A percentile compares a stretch with the other conserved stretches of the same genome.
Evolutionary conservation across 2,113 vertebrate species (phyloP).

Genomic region (Rhizomys pruinosus): DNA sequence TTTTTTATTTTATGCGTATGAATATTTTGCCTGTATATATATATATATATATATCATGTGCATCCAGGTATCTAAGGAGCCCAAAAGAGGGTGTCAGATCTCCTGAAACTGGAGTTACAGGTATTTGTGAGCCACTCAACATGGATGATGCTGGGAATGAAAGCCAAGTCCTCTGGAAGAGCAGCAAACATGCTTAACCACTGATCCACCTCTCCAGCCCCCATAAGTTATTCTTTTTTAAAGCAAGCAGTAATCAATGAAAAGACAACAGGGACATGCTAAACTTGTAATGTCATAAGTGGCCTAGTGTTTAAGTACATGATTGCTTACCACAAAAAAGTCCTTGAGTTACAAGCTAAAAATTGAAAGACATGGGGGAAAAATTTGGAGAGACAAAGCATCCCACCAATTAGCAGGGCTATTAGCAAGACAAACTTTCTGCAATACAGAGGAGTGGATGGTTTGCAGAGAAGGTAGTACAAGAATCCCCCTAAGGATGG

Average conservation of each 20-base stretch:
- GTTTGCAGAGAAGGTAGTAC: not conserved
- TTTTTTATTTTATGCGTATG: too few species aligned
- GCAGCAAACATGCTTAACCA: too few species aligned
- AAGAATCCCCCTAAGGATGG: not conserved
- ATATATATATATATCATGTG: too few species aligned
- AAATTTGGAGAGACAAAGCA: too few species aligned
- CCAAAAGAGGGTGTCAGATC: too few species aligned
- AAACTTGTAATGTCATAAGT: not conserved
- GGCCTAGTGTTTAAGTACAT: not conserved
- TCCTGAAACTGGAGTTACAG: too few species aligned
- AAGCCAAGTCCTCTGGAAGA: too few species aligned
- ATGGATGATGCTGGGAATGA: too few species aligned
- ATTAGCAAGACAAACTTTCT: not conserved
- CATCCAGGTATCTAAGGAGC: too few species aligned
- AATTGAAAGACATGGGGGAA: slow-evolving; percentile 34
- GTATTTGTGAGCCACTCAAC: too few species aligned
- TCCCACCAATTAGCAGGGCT: not conserved
- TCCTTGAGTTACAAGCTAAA: slow-evolving; percentile 57
- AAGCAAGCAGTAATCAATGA: not conserved
- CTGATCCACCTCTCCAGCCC: too few species aligned
- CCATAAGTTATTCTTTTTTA: not conserved
- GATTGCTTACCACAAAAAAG: slow-evolving; percentile 35
- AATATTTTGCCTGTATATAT: too few species aligned
- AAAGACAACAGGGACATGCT: not conserved
- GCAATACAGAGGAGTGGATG: not conserved